These are phyloP conservation scores for Miichthys miiuy DNA, from an alignment of 2,797 vertebrate species.

Conservation along the genomic window DNA sequence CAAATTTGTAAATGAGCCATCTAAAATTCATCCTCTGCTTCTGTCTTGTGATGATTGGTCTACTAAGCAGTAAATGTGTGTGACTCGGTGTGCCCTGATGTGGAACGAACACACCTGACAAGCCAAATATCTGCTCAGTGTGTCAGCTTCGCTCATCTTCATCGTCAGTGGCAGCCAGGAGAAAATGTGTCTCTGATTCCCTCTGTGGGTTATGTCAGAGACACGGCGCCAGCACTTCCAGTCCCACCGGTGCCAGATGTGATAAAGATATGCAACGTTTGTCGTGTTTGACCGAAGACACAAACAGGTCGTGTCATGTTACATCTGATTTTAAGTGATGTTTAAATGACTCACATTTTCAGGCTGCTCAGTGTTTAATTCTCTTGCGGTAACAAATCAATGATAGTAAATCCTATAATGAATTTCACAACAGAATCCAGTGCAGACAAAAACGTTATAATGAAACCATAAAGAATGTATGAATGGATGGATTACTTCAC, in stretches of 20 bases:
- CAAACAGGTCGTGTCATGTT: slow-evolving; percentile 33
- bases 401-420: background rate
- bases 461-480: background rate
- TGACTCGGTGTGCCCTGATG: slow-evolving; percentile 37
- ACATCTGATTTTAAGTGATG: slow-evolving; percentile 40
- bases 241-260: slow-evolving; percentile 54
- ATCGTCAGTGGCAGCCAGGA: slow-evolving; percentile 44
- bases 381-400: slow-evolving; percentile 5
- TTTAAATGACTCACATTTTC: slow-evolving; percentile 25
- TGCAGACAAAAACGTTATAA: slow-evolving; percentile 3
- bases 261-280: slow-evolving; percentile 64
- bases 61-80: slow-evolving; percentile 50
- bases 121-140: slow-evolving; percentile 58
- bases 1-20: background rate
- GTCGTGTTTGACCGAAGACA: slow-evolving; percentile 22
- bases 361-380: slow-evolving; percentile 4
- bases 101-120: slow-evolving; percentile 61
- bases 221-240: slow-evolving; percentile 36
- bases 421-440: background rate
- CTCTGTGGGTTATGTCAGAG: slow-evolving; percentile 40
- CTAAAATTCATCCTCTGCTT: slow-evolving; percentile 8
- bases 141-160: slow-evolving; percentile 69
- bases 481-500: background rate
- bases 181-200: slow-evolving; percentile 43
- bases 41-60: slow-evolving; percentile 20